Evolutionary conservation across 2,888 invertebrate species (phyloP).

Genomic region (Zygothrica quintamaculata): DNA sequence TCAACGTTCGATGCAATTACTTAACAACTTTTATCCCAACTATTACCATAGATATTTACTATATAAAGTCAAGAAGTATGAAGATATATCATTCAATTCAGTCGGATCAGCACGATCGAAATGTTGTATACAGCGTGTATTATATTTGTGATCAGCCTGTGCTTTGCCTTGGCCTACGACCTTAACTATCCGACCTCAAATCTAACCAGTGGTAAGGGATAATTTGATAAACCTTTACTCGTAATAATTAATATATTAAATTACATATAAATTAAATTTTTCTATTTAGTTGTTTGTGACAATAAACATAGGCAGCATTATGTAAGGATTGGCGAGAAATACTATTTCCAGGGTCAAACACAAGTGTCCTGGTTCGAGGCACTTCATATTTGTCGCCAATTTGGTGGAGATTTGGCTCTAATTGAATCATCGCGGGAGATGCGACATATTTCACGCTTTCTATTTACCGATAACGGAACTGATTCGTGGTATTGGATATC

Average conservation of each 20-base stretch:
- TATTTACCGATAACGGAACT: no score
- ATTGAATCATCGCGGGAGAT: slow-evolving; percentile 44
- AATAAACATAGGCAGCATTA: no score
- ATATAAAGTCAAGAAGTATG: no score
- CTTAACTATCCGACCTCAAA: slow-evolving; percentile 16
- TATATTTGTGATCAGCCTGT: not conserved
- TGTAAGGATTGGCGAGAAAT: slow-evolving; percentile 29
- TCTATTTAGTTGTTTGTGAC: no score
- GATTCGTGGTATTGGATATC: slow-evolving; percentile 40
- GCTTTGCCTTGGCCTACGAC: slow-evolving; percentile 8
- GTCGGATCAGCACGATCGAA: not conserved
- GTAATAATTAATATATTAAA: not conserved
- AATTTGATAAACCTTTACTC: not conserved
- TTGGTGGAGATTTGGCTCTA: slow-evolving; percentile 42
- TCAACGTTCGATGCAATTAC: no score
- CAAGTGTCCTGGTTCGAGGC: slow-evolving; percentile 39
- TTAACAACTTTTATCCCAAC: no score
- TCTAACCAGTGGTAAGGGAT: slow-evolving; percentile 18
- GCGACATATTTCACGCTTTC: slow-evolving; percentile 26
- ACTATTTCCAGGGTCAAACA: slow-evolving; percentile 29
- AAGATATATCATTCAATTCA: no score
- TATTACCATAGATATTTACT: no score
- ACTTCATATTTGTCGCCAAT: slow-evolving; percentile 38
- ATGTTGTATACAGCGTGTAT: slow-evolving; percentile 11
- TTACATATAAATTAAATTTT: no score